Evolutionary conservation across 2,113 vertebrate genomes (phyloP).

Genomic region (Ancistrus triradiatus): DNA sequence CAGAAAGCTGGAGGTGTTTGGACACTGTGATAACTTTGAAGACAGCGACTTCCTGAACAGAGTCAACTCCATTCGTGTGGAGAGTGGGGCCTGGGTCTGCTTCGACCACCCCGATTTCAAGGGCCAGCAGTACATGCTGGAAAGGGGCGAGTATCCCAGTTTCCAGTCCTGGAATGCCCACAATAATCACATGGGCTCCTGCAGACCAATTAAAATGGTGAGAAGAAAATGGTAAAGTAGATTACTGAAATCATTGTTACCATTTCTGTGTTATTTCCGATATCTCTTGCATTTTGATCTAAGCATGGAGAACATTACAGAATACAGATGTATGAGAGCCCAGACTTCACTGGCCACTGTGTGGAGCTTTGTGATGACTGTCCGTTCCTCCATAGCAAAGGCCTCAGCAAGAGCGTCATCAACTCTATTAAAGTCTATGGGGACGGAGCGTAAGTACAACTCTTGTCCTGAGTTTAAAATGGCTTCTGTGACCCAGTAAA

Average conservation of each 20-base stretch:
- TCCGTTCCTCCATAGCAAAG: constrained; percentile 82
- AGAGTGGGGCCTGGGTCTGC: constrained; percentile 86
- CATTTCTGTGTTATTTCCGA: too few species aligned
- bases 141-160: constrained; percentile 81
- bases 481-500: too few species aligned
- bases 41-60: constrained; percentile 84
- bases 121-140: constrained; percentile 87
- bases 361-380: constrained; percentile 84
- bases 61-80: constrained; percentile 84
- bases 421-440: constrained; percentile 85
- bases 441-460: constrained; percentile 87
- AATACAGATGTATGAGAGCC: constrained; percentile 82
- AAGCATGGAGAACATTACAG: constrained; percentile 88
- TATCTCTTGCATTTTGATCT: too few species aligned
- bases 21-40: constrained; percentile 88
- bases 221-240: constrained; percentile 24
- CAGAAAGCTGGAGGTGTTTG: constrained; percentile 79
- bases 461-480: too few species aligned
- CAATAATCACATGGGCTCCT: constrained; percentile 89
- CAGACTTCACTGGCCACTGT: constrained; percentile 80
- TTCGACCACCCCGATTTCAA: constrained; percentile 81
- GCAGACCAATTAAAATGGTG: constrained; percentile 84
- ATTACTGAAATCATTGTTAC: too few species aligned
- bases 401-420: constrained; percentile 80
- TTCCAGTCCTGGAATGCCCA: constrained; percentile 85